These are phyloP conservation scores for Premnoplex brunnescens DNA, from an alignment of 2,797 vertebrate species.

Conservation along the genomic window DNA sequence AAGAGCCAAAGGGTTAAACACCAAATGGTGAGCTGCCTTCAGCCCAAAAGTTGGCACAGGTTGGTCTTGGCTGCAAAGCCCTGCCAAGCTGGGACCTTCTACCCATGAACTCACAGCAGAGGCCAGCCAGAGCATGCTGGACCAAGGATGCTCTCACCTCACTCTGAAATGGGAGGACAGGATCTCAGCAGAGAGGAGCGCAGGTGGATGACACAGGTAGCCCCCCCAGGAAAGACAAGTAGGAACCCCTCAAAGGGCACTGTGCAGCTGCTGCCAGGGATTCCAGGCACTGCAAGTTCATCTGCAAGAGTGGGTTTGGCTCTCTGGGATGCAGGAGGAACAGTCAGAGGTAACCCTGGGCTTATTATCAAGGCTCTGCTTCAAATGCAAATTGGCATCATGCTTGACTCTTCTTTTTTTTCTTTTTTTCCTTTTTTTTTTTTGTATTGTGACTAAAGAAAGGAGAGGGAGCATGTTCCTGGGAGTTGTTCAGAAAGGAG, in stretches of 20 bases:
- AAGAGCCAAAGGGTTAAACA: not conserved
- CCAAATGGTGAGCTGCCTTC: not conserved
- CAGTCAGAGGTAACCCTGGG: not conserved
- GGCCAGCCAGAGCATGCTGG: not conserved
- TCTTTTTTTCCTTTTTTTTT: not conserved
- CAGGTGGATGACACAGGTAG: not conserved
- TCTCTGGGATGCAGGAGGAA: not conserved
- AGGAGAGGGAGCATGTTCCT: not conserved
- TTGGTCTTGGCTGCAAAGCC: not conserved
- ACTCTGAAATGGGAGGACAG: not conserved
- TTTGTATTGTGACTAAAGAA: not conserved
- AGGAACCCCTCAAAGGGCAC: not conserved
- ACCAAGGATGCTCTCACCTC: not conserved
- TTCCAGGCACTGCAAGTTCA: rapidly evolving
- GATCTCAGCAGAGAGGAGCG: not conserved
- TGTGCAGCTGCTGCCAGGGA: not conserved
- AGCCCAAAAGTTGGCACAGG: not conserved
- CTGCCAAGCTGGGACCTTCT: not conserved
- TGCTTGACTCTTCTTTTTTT: not conserved
- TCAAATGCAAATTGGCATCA: not conserved
- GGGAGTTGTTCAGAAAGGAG: not conserved
- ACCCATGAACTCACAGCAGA: not conserved
- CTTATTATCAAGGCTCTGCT: not conserved
- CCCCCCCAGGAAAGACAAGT: not conserved
- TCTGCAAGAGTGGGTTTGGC: rapidly evolving